Percentiles rank a stretch among this genome's conserved stretches.
These are phyloP conservation scores for Diachasma alloeum DNA, from an alignment of 1,140 invertebrate species.

Conservation along the genomic window DNA sequence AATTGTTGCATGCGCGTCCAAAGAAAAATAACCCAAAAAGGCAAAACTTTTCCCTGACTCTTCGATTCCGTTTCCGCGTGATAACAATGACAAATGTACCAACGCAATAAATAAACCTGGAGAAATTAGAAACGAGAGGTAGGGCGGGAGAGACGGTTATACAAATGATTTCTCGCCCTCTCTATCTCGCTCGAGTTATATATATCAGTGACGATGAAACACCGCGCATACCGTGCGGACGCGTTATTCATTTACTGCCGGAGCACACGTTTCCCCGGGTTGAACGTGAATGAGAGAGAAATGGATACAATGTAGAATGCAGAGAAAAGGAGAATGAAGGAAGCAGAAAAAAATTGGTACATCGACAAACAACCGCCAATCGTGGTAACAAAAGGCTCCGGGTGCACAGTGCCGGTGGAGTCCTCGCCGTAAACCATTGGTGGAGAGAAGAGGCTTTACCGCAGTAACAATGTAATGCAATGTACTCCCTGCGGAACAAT, in stretches of 20 bases:
- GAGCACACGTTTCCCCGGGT: neutral
- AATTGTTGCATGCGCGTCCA: too few relatives aligned
- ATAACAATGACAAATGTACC: conserved; percentile 17
- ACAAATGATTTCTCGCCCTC: neutral
- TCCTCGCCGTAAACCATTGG: conserved; percentile 36
- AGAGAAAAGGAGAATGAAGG: neutral
- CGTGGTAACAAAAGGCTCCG: neutral
- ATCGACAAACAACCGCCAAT: neutral
- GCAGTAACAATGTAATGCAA: conserved; percentile 48
- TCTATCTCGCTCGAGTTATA: neutral
- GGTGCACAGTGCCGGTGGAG: neutral
- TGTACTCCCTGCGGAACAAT: conserved; percentile 53
- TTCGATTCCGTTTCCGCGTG: neutral
- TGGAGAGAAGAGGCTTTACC: conserved; percentile 42
- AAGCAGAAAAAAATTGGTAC: neutral
- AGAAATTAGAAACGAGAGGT: conserved; percentile 6
- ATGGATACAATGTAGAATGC: neutral
- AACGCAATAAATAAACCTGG: conserved; percentile 10
- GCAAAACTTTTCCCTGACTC: neutral
- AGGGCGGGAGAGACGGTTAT: neutral
- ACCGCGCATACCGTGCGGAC: neutral
- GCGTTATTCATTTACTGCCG: neutral
- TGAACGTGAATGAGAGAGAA: neutral
- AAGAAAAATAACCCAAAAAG: neutral
- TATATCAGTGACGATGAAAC: neutral